A percentile compares a stretch with the other conserved stretches of the same genome.
Evolutionary conservation across 2,888 invertebrate genomes (phyloP).

Genomic region (Uropetala carovei): DNA sequence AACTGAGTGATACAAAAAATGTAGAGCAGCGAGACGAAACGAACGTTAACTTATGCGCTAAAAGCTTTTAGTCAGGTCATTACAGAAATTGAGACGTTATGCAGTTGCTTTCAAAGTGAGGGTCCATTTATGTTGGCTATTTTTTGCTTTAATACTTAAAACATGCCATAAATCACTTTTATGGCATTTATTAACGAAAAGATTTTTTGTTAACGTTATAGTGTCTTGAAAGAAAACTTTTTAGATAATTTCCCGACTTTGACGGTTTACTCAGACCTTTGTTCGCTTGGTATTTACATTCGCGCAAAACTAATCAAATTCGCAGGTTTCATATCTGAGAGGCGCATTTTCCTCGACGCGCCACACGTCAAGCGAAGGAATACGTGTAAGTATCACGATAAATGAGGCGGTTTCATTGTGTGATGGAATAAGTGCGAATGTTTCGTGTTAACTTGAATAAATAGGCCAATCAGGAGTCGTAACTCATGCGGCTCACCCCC

Average conservation of each 20-base stretch:
- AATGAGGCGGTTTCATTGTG: background rate
- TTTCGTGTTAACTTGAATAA: conserved; percentile 10
- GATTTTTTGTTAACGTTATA: too few relatives aligned
- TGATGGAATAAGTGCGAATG: conserved; percentile 29
- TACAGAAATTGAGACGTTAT: background rate
- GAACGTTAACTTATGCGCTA: background rate
- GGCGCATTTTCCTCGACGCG: background rate
- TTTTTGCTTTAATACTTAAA: too few relatives aligned
- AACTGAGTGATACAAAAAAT: too few relatives aligned
- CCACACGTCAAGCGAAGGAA: background rate
- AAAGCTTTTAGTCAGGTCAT: background rate
- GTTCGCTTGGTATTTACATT: too few relatives aligned
- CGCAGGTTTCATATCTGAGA: background rate
- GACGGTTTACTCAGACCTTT: too few relatives aligned
- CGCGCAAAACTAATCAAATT: too few relatives aligned
- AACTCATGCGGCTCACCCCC: conserved; percentile 1
- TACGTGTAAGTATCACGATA: background rate
- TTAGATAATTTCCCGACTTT: too few relatives aligned
- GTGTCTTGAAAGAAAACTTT: too few relatives aligned
- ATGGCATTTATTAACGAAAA: too few relatives aligned
- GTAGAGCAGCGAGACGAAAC: too few relatives aligned
- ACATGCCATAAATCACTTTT: too few relatives aligned
- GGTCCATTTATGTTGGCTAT: background rate
- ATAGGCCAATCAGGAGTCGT: conserved; percentile 22
- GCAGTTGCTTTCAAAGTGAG: background rate